phyloP scores from a whole-genome alignment of 2,113 vertebrate genomes.

The Carassius auratus region DNA sequence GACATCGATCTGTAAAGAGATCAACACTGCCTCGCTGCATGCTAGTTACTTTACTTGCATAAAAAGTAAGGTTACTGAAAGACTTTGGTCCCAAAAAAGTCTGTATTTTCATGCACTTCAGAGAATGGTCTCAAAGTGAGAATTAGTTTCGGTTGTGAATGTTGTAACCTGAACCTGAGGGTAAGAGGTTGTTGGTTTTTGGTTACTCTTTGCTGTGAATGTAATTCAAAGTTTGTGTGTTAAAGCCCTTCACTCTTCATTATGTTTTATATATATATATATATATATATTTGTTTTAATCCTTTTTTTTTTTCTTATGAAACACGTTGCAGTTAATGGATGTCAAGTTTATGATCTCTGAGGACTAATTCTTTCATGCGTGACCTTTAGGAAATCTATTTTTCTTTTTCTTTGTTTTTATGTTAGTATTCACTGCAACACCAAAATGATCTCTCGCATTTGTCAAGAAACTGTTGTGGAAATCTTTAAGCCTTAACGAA shows the following conservation, averaged over 20 bases:
- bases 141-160: constrained; percentile 1
- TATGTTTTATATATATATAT: too few species aligned
- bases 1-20: constrained; percentile 35
- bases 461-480: not conserved
- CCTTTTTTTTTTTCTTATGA: not conserved
- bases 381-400: not conserved
- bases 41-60: constrained; percentile 13
- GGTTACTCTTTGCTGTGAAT: constrained; percentile 8
- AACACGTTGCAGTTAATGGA: not conserved
- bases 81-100: not conserved
- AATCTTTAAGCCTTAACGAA: constrained; percentile 48
- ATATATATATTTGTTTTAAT: not conserved
- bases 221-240: constrained; percentile 18
- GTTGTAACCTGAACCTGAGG: not conserved
- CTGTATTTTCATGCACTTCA: constrained; percentile 7
- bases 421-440: not conserved
- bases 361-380: not conserved
- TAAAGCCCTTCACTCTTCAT: not conserved
- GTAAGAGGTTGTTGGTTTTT: not conserved
- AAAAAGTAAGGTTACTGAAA: constrained; percentile 27
- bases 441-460: not conserved
- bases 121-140: constrained; percentile 18
- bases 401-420: constrained; percentile 5
- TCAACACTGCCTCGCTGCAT: constrained; percentile 26
- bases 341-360: not conserved